These are phyloP conservation scores for Siphamia tubifer DNA, from an alignment of 2,113 vertebrate genomes.

Conservation along the genomic window DNA sequence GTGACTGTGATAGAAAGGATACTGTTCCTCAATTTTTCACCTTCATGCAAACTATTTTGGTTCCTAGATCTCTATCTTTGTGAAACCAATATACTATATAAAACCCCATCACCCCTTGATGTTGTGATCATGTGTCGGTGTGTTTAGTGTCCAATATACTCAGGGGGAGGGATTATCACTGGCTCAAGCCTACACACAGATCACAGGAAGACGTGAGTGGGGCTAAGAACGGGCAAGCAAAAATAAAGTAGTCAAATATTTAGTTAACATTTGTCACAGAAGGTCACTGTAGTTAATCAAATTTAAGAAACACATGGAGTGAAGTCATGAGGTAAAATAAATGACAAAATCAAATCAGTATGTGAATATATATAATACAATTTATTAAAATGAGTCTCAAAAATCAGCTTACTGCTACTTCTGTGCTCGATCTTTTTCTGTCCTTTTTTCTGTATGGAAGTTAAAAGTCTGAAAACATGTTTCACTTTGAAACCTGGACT, in stretches of 20 bases:
- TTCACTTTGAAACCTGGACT: too few relatives aligned
- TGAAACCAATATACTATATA: constrained; percentile 21
- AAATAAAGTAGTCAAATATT: constrained; percentile 47
- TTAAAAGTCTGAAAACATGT: too few relatives aligned
- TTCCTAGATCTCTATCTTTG: constrained; percentile 1
- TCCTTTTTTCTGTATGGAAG: not conserved
- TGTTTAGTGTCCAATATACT: constrained; percentile 24
- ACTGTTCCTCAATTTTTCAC: not conserved
- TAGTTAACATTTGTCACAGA: constrained; percentile 1
- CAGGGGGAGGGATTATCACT: constrained; percentile 39
- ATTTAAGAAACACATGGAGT: not conserved
- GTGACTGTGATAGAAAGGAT: too few relatives aligned
- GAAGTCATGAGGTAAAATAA: not conserved
- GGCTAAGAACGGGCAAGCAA: constrained; percentile 29
- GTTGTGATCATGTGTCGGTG: constrained; percentile 45
- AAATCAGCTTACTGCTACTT: not conserved
- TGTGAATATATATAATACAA: too few relatives aligned
- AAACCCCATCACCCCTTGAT: constrained; percentile 19
- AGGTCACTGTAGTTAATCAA: constrained; percentile 27
- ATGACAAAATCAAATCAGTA: too few relatives aligned
- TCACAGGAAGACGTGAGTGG: constrained; percentile 26
- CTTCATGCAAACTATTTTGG: constrained; percentile 29
- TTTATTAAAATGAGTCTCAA: not conserved
- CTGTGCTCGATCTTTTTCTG: not conserved
- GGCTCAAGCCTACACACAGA: constrained; percentile 28